Conservation (phyloP, 2,797 vertebrate species). For the Onychomys arenicola region DNA sequence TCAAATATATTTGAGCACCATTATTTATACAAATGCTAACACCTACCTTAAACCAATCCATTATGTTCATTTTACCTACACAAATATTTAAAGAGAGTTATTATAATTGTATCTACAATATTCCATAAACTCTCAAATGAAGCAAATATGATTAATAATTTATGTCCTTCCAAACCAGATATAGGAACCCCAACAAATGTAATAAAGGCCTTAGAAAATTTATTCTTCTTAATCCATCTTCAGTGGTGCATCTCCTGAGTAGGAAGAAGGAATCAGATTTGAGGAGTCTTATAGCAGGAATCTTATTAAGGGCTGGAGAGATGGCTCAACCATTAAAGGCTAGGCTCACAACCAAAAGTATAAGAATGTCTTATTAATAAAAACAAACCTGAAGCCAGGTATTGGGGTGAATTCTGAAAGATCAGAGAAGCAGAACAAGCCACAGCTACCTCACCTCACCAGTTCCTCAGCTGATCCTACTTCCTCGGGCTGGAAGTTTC, state of each 20-base stretch:
- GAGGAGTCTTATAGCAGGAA: too few species aligned
- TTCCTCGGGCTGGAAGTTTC: too few species aligned
- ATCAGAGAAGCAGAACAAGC: too few species aligned
- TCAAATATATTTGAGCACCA: background rate
- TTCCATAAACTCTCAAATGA: background rate
- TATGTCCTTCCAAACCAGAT: background rate
- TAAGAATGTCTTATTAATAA: too few species aligned
- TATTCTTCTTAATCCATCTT: accelerated
- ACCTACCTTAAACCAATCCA: background rate
- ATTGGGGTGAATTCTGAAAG: too few species aligned
- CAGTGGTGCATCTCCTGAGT: background rate
- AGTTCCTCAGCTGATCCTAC: too few species aligned
- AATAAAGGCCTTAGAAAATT: background rate
- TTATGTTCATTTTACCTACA: background rate
- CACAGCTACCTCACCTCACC: too few species aligned
- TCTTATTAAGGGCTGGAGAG: too few species aligned
- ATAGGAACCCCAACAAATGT: background rate
- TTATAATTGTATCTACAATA: background rate
- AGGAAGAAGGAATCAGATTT: background rate
- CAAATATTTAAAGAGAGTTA: background rate
- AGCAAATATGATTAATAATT: background rate
- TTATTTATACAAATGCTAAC: background rate
- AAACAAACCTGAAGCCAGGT: too few species aligned
- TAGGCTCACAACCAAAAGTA: too few species aligned
- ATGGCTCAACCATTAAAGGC: too few species aligned